A percentile compares a stretch with the other conserved stretches of the same genome.
Conservation (phyloP, 2,113 vertebrate genomes). For the Orthonyx spaldingii region DNA sequence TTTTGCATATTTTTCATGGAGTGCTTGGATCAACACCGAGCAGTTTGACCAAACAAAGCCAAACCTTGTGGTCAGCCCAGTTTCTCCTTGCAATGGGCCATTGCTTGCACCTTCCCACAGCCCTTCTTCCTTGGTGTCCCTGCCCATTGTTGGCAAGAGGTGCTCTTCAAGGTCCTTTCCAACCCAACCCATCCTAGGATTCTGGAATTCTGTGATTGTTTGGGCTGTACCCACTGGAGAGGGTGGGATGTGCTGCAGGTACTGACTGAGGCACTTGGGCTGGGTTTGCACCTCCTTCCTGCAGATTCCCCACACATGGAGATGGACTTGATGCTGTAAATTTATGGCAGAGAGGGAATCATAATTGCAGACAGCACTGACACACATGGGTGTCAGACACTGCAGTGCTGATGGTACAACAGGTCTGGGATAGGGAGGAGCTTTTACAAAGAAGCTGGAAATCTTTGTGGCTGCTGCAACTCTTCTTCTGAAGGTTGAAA, state of each 20-base stretch:
- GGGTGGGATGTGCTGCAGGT: background rate
- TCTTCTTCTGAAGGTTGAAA: background rate
- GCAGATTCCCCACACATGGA: background rate
- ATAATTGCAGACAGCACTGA: fast-evolving
- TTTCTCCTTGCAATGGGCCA: background rate
- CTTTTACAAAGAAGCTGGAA: background rate
- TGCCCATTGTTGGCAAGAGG: background rate
- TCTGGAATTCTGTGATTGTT: background rate
- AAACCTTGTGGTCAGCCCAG: background rate
- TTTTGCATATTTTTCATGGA: background rate
- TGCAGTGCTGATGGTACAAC: background rate
- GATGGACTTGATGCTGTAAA: background rate
- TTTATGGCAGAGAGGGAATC: background rate
- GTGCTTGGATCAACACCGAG: background rate
- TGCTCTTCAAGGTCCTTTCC: background rate
- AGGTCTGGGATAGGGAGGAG: background rate
- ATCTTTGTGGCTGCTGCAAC: background rate
- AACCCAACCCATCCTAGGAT: background rate
- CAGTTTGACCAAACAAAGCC: background rate
- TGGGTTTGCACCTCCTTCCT: background rate
- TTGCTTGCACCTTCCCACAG: background rate
- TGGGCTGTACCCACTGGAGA: background rate
- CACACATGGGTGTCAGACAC: fast-evolving
- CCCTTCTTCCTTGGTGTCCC: background rate
- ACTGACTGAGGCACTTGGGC: background rate